These are phyloP conservation scores for Grammomys dolichurus DNA, from an alignment of 2,113 vertebrate genomes.

Conservation along the genomic window DNA sequence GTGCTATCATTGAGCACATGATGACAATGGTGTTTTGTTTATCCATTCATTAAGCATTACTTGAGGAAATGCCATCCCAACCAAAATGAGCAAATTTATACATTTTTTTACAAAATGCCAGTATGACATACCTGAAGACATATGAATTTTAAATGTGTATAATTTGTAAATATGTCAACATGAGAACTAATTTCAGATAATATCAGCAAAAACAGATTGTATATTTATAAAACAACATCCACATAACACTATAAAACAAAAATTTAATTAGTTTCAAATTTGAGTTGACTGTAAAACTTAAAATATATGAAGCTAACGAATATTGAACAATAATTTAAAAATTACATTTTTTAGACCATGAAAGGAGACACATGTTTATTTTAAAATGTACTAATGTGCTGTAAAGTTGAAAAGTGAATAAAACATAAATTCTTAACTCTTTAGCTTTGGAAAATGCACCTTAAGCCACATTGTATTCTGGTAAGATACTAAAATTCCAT, in stretches of 20 bases:
- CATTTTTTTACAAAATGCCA: background rate
- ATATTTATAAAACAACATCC: background rate
- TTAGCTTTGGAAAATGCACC: background rate
- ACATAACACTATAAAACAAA: background rate
- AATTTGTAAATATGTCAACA: background rate
- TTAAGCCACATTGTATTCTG: background rate
- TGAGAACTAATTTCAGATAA: background rate
- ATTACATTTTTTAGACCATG: background rate
- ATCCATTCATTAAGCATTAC: too few species aligned
- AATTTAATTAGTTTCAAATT: background rate
- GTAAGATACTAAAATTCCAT: background rate
- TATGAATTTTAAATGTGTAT: background rate
- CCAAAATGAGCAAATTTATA: background rate
- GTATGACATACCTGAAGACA: background rate
- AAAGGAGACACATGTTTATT: background rate
- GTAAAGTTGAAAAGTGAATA: background rate
- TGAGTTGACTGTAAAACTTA: background rate
- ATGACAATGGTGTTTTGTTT: background rate
- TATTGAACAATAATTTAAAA: background rate
- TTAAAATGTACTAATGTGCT: background rate
- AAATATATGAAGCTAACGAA: background rate
- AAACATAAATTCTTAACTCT: background rate
- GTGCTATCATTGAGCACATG: too few species aligned
- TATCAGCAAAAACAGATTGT: background rate
- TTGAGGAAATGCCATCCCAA: background rate